Conservation (phyloP, 2,113 vertebrate genomes). For the Myotis lucifugus region DNA sequence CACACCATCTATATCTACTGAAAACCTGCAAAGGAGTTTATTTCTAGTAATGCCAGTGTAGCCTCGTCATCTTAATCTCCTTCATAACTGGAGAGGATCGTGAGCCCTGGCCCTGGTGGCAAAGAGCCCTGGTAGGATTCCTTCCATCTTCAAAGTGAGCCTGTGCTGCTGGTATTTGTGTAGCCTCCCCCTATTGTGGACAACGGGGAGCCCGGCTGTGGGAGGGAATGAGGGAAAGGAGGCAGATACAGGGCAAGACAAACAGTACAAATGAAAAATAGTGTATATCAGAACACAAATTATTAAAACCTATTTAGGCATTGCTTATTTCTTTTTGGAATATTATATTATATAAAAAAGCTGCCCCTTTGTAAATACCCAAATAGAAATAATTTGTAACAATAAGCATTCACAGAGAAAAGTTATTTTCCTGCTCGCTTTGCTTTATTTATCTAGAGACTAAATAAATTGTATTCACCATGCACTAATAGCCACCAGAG, state of each 20-base stretch:
- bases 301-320: background rate
- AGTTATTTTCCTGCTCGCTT: background rate
- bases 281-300: background rate
- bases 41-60: background rate
- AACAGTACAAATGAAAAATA: background rate
- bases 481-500: background rate
- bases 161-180: conserved; percentile 12
- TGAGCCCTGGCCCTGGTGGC: background rate
- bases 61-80: background rate
- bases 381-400: conserved; percentile 6
- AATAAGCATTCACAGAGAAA: background rate
- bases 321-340: background rate
- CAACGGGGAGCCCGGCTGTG: background rate
- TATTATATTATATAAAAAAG: background rate
- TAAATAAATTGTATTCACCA: background rate
- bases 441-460: conserved; percentile 1
- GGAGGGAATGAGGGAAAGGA: background rate
- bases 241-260: background rate
- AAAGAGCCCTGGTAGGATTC: background rate
- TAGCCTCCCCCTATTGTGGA: conserved; percentile 9
- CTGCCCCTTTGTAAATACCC: background rate
- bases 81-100: background rate
- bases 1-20: background rate
- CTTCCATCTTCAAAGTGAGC: background rate
- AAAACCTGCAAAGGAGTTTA: background rate